Conservation (phyloP, 2,113 vertebrate genomes). For the Corythornis vintsioides region DNA sequence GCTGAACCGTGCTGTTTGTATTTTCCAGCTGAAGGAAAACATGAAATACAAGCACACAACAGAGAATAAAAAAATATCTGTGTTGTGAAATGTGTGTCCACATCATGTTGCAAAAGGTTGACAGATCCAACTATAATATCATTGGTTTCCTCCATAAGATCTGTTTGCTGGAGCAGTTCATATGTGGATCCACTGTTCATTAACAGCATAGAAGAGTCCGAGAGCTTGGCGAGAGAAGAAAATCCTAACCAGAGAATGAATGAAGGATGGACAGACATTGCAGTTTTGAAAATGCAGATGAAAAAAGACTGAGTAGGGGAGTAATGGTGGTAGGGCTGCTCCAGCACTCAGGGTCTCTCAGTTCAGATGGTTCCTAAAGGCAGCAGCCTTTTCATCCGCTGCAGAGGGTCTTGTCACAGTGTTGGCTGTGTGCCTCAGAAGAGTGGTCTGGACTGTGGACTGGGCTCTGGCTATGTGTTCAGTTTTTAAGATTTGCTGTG, state of each 20-base stretch:
- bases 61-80: slow-evolving; percentile 67
- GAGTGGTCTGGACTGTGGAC: not conserved
- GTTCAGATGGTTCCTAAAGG: not conserved
- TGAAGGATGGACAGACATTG: not conserved
- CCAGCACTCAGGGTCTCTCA: rapidly evolving
- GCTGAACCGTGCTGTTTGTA: slow-evolving; percentile 71
- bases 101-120: slow-evolving; percentile 44
- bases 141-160: not conserved
- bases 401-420: rapidly evolving
- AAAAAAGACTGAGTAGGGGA: not conserved
- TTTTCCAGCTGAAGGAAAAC: slow-evolving; percentile 76
- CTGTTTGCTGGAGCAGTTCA: not conserved
- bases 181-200: not conserved
- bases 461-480: not conserved
- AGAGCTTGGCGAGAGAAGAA: not conserved
- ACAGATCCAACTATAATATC: not conserved
- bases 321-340: not conserved
- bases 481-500: not conserved
- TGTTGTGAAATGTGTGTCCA: slow-evolving; percentile 60
- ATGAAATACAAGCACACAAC: slow-evolving; percentile 71
- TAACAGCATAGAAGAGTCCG: not conserved
- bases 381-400: not conserved
- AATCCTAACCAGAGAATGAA: not conserved
- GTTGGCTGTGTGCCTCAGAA: rapidly evolving
- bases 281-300: not conserved